Evolutionary conservation across 2,113 vertebrate species (phyloP), one percentile per base, ranked within the genome.

Genomic region (Donacobius atricapilla): DNA sequence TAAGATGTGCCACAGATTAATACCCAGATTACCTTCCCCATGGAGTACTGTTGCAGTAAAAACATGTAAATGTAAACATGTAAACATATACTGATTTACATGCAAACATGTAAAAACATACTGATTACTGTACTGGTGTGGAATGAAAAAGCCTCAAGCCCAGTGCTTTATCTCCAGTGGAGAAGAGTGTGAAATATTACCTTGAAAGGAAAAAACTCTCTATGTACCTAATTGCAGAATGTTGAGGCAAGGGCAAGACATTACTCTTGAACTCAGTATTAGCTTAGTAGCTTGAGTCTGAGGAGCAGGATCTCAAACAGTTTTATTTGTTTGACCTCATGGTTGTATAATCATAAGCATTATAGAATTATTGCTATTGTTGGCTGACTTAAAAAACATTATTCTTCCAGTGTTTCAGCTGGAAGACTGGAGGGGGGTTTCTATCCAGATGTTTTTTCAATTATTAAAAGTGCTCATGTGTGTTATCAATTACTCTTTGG

Each of bases 21-120:
- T 51, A 50, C n/a, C n/a, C n/a, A n/a, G n/a, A n/a, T n/a, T n/a
- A n/a, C 27, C 11, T 80, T 77, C 50, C 56, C 44, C 0, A 0
- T 37, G n/a, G 47, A 75, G 40, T 33, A 40, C 21, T 23, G 21
- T 6, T 57, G 77, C 27, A n/a, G 58, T 27, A 45, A 42, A 76
- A 63, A 11, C 11, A 58, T 25, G 15, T 14, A 63, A 69, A 45
- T 39, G 10, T 54, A 44, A 89, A 51, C 18, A 65, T n/a, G 37
- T 65, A 15, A 90, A 85, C 90, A 53, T 40, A 31, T 6, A 14
- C 27, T 12, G 37, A 71, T 92, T 83, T 64, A 64, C 24, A 60
- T 18, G 15, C 39, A 30, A 53, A 45, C 69, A 53, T 35, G 24
- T 56, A 13, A 81, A 86, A 90, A 60, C 11, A 15, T 21, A 25